Evolutionary conservation across 2,888 invertebrate genomes (phyloP), one percentile per base, ranked within the genome.

Genomic region (Campoletis raptor): DNA sequence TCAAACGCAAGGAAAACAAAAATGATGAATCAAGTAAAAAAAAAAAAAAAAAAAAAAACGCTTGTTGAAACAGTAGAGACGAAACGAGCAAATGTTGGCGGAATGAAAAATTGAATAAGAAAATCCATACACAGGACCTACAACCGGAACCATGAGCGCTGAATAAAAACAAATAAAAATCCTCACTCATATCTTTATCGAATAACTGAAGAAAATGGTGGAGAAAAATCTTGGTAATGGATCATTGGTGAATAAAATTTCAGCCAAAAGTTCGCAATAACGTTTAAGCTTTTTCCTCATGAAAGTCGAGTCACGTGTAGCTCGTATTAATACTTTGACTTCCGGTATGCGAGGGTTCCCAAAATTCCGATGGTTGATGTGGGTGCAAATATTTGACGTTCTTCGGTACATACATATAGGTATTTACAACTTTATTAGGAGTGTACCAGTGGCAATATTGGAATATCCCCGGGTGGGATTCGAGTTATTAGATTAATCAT

Each of bases 401-500:
- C 67, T 85, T 78, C 61, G 77, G 24, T 45, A 12, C 30, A 45
- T 76, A 57, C 30, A 66, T 37, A 78, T 54, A 79, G 61, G 48
- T 74, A 70, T 81, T 81, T 69, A 67, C 69, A 64, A 79, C 42
- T 83, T 76, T 76, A 84, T 80, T 80, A 64, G 70, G 42, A 69
- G 18, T 18, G 30, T 79, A 70, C 52, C 82, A 70, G 84, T 88
- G 89, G 77, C 88, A 90, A 91, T 92, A 93, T 93, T 91, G 93
- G 93, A 93, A 92, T 91, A 88, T 90, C 88, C 81, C 85, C 83
- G 72, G 85, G 80, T 86, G 73, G 79, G 70, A 70, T 76, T 74
- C 54, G 80, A 83, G 89, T 90, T 91, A 92, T 92, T 91, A 91
- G 93, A 92, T 92, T 92, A 93, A 93, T 93, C 90, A 89, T 74